Evolutionary conservation across 1,140 invertebrate species (phyloP), one percentile per base, ranked within the genome.

Genomic region (Saxidomus purpurata): DNA sequence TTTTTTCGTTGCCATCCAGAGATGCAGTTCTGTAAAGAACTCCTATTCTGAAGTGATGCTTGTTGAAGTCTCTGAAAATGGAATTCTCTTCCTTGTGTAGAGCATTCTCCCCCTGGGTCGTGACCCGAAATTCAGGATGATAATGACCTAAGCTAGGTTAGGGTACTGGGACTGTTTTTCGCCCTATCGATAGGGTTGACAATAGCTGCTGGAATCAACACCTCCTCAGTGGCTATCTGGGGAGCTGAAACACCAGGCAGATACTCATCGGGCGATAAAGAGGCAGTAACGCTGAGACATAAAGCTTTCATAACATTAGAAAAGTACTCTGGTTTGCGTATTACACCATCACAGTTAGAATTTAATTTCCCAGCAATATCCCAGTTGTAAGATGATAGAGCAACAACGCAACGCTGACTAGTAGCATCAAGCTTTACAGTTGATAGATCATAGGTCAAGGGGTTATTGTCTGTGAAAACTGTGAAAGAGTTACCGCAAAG

Each of bases 351-450:
- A 13, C 84, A 79, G 40, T 55, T 55, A 28, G 15, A 9, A 63
- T 90, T 87, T 0, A 36, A 28, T 6, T 71, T 55, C 25, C 85
- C 85, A 43, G 43, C 43, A 9, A 47, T 47, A 47, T 17, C 86
- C 40, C 90, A 91, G 49, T 87, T 59, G 59, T 87, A 91, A 34
- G 79, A 47, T 28, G 83, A n/a, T 40, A 71, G 31, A 8, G 38
- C 34, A 19, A 85, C 63, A 43, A 90, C 25, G 85, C 86, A 89
- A 19, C 86, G 61, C 6, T 90, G 86, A 40, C 76, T 38, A 31
- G 76, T 82, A 19, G 80, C 90, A 84, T 88, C 63, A 3, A 90
- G 28, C 34, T 90, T 90, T 8, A 59, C 63, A 19, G 59, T 31
- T 19, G 43, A 52, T 28, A 59, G 38, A 8, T 82, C 67, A 36